Evolutionary conservation across 1,140 invertebrate genomes (phyloP).

Genomic region (Macrostomum lignano): DNA sequence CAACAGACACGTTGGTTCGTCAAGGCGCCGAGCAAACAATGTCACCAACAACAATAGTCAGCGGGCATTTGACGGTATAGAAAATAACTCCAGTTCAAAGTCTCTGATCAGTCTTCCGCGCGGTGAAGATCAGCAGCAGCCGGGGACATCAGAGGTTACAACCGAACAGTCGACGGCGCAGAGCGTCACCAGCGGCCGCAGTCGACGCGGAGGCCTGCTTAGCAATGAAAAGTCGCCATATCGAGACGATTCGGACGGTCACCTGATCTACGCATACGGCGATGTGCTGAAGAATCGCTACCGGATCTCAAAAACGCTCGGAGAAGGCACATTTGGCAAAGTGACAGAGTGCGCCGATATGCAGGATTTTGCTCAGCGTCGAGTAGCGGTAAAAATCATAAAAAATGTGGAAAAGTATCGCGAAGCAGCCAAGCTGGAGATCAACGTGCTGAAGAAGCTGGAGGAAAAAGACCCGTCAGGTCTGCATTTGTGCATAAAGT

Average conservation of each 20-base stretch:
- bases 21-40: no score
- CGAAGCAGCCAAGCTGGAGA: conserved; percentile 92
- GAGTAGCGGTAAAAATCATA: conserved; percentile 81
- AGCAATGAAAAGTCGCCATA: no score
- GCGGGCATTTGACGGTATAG: no score
- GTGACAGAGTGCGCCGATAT: conserved; percentile 81
- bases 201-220: no score
- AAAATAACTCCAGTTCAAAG: no score
- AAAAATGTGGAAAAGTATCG: conserved; percentile 99
- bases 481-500: conserved; percentile 88
- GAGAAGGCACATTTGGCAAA: conserved; percentile 98
- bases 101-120: no score
- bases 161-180: no score
- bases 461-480: conserved; percentile 65
- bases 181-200: no score
- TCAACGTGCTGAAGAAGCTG: conserved; percentile 86
- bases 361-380: not conserved
- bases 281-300: conserved; percentile 47
- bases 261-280: conserved; percentile 89
- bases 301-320: conserved; percentile 84
- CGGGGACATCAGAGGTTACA: no score
- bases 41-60: no score
- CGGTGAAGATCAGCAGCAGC: no score
- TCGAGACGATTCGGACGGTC: conserved; percentile 60
- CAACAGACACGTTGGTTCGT: no score